Conservation (phyloP, 2,888 invertebrate genomes). For the Ommatoiulus sabulosus region DNA sequence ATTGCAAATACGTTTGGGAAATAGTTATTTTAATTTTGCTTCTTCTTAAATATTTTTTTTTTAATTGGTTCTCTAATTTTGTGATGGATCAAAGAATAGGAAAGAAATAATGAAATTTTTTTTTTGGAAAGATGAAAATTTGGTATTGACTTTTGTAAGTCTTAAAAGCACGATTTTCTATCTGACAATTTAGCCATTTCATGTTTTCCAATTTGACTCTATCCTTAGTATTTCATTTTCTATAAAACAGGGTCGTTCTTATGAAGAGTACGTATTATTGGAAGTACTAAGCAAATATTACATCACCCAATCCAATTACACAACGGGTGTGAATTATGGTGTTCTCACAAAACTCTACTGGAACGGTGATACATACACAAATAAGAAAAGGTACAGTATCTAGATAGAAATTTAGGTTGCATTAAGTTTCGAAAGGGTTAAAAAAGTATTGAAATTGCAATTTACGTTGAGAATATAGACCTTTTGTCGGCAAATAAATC, state of each 20-base stretch:
- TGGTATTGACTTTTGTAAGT: no score
- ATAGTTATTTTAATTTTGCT: no score
- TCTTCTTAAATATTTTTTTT: no score
- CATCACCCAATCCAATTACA: background rate
- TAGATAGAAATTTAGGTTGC: background rate
- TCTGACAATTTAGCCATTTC: background rate
- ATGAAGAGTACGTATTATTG: slow-evolving; percentile 55
- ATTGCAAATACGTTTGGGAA: no score
- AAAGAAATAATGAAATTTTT: no score
- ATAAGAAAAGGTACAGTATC: slow-evolving; percentile 54
- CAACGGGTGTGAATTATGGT: slow-evolving; percentile 35
- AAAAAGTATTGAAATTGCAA: background rate
- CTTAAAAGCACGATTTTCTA: background rate
- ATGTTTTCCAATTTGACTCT: background rate
- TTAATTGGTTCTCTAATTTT: no score
- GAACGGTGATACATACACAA: slow-evolving; percentile 57
- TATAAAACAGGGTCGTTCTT: slow-evolving; percentile 52
- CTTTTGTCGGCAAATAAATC: no score
- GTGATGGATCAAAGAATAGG: no score
- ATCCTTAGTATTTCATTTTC: no score
- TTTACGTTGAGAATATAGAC: background rate
- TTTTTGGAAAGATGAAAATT: no score
- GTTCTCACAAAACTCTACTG: slow-evolving; percentile 55
- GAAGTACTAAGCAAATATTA: slow-evolving; percentile 55
- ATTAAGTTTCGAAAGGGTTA: background rate